Conservation (phyloP, 1,140 invertebrate genomes). For the Tetramorium alpestre region DNA sequence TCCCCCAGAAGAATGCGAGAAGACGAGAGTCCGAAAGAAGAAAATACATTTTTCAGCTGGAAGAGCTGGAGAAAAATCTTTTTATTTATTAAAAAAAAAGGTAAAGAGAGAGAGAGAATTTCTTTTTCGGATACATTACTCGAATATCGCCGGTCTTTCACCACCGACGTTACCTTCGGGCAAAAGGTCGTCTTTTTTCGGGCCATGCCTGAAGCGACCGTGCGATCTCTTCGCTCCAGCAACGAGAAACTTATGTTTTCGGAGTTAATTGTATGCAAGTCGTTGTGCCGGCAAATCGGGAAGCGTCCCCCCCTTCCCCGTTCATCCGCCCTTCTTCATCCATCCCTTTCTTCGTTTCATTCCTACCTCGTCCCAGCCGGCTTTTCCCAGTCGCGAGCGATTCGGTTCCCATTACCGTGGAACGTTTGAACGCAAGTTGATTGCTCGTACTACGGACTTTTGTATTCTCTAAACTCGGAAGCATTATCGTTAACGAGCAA, state of each 20-base stretch:
- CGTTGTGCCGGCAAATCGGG: neutral
- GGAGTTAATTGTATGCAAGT: slow-evolving; percentile 48
- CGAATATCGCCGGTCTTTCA: neutral
- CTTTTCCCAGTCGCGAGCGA: slow-evolving; percentile 46
- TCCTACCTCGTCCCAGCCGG: neutral
- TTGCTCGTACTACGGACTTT: slow-evolving; percentile 57
- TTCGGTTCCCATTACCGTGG: slow-evolving; percentile 59
- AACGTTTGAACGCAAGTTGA: slow-evolving; percentile 62
- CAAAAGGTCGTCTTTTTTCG: neutral
- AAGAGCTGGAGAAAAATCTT: neutral
- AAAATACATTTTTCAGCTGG: neutral
- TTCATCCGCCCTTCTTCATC: neutral
- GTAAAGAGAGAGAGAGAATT: neutral
- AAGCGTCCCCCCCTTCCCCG: neutral
- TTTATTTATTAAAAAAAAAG: neutral
- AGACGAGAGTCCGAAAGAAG: neutral
- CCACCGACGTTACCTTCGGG: neutral
- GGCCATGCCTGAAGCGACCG: neutral
- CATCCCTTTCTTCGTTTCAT: slow-evolving; percentile 27
- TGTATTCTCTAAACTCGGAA: slow-evolving; percentile 60
- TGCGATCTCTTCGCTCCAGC: neutral
- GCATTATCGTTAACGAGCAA: slow-evolving; percentile 64
- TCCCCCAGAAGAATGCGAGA: neutral
- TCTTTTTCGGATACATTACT: neutral
- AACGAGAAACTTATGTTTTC: slow-evolving; percentile 52